Percentiles rank a stretch among this genome's conserved stretches.
Evolutionary conservation across 1,140 invertebrate genomes (phyloP).

Genomic region (Lethrus apterus): DNA sequence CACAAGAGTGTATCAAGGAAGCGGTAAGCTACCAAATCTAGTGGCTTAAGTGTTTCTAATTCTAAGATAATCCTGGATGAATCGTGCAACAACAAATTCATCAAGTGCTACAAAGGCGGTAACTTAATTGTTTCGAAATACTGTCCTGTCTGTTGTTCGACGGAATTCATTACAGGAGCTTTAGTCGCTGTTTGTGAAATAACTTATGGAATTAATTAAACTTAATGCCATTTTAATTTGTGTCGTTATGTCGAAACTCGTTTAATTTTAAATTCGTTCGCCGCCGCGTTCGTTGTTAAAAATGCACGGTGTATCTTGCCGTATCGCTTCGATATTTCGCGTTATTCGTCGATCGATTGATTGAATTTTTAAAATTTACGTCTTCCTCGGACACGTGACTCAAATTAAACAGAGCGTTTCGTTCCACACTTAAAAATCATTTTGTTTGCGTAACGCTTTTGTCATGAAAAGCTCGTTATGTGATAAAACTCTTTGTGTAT

Average conservation of each 20-base stretch:
- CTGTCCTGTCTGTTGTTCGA: slow-evolving; percentile 18
- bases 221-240: slow-evolving; percentile 25
- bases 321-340: too few relatives aligned
- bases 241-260: slow-evolving; percentile 15
- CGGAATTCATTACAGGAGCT: slow-evolving; percentile 27
- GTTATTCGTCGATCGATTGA: too few relatives aligned
- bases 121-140: slow-evolving; percentile 22
- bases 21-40: not conserved
- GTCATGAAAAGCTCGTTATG: too few relatives aligned
- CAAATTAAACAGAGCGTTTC: too few relatives aligned
- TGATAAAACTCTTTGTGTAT: too few relatives aligned
- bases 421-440: too few relatives aligned
- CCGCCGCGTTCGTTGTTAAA: not conserved
- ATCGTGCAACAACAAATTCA: slow-evolving; percentile 24
- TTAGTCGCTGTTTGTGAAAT: slow-evolving; percentile 23
- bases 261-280: not conserved
- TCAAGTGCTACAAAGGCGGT: slow-evolving; percentile 21
- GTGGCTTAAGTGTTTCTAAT: slow-evolving; percentile 17
- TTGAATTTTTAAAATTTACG: too few relatives aligned
- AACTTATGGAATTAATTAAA: slow-evolving; percentile 29
- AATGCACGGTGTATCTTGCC: not conserved
- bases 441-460: too few relatives aligned
- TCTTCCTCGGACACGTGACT: too few relatives aligned
- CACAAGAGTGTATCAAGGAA: too few relatives aligned
- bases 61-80: slow-evolving; percentile 25